A percentile compares a stretch with the other conserved stretches of the same genome.
Conservation (phyloP, 2,113 vertebrate species). For the Pelvicachromis taeniatus region DNA sequence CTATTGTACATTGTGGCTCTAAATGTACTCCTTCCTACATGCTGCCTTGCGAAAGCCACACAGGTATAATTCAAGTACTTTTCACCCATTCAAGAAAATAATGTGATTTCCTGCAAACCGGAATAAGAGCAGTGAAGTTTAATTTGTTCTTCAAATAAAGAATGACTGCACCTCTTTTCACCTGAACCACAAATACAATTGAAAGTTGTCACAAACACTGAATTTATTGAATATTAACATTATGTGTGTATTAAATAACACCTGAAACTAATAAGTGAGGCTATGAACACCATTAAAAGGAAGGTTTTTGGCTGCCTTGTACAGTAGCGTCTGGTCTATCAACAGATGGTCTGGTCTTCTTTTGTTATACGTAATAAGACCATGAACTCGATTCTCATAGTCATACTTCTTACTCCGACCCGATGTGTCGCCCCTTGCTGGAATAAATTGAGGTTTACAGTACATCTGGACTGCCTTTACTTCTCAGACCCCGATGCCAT, state of each 20-base stretch:
- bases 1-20: not conserved
- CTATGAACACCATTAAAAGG: not conserved
- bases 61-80: not conserved
- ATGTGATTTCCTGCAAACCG: not conserved
- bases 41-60: not conserved
- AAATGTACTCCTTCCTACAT: not conserved
- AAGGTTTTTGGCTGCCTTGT: not conserved
- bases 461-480: no score
- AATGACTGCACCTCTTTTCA: not conserved
- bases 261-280: not conserved
- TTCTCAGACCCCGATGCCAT: not conserved
- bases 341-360: not conserved
- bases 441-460: not conserved
- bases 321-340: not conserved
- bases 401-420: not conserved
- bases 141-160: not conserved
- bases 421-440: not conserved
- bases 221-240: not conserved
- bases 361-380: not conserved
- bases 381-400: not conserved
- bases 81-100: not conserved
- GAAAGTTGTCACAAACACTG: not conserved
- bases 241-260: not conserved
- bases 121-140: not conserved
- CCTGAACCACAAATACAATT: not conserved